Evolutionary conservation across 2,113 vertebrate species (phyloP), one percentile per base, ranked within the genome.

Genomic region (Seriola quinqueradiata): DNA sequence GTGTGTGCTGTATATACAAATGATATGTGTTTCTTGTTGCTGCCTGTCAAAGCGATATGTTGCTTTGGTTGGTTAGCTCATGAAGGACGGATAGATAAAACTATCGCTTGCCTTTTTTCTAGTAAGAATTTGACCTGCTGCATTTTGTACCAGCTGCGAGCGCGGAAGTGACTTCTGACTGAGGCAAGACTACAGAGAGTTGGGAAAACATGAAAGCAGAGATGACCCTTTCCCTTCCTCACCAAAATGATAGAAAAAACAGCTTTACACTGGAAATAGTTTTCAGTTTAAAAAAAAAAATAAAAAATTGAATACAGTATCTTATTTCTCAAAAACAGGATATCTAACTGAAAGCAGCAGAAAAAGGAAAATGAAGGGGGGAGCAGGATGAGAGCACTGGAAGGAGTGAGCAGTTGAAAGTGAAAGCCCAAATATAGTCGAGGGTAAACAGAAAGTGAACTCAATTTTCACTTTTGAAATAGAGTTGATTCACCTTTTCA

Each of bases 401-500:
- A 54, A 46, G 2, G 32, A 76, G 38, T 55, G 38, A 61, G 11
- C 21, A n/a, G 69, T 19, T 74, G 57, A 72, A 63, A 63, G 21
- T 54, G 16, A 70, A 69, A 28, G 70, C 13, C 32, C 46, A 16
- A 38, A 65, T 73, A 23, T 38, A 59, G 36, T 32, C 25, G 48
- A 76, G 12, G n/a, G 50, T 73, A 74, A 79, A 79, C 48, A 76
- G 11, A 75, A 83, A 75, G 23, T 74, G 42, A 88, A 76, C 70
- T 65, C 23, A 70, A 36, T 84, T 83, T 85, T 82, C 36, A 72
- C 58, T 67, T 70, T 23, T 57, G 16, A 87, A 77, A 89, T 74
- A 36, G 61, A 57, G 36, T 76, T 75, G 55, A 74, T 42, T 64
- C 70, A 68, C 73, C 73, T 57, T 75, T 71, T 69, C 23, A 46